Evolutionary conservation across 2,113 vertebrate genomes (phyloP).

Genomic region (Pyxicephalus adspersus): DNA sequence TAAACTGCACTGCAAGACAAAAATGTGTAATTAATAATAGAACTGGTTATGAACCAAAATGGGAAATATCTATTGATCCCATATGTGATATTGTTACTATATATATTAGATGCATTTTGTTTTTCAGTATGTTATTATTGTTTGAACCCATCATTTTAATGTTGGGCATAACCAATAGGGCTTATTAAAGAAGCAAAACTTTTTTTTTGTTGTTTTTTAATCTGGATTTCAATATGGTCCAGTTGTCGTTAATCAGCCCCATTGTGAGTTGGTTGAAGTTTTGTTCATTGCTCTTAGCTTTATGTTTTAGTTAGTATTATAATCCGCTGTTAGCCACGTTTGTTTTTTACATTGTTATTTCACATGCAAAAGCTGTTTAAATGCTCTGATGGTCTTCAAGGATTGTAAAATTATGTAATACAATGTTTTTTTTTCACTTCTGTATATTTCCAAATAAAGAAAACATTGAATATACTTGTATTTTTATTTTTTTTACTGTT

Average conservation of each 20-base stretch:
- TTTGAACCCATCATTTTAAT: not conserved
- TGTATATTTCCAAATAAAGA: constrained; percentile 30
- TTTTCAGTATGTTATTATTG: not conserved
- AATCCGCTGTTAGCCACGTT: not conserved
- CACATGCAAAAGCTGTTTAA: constrained; percentile 1
- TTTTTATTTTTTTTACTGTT: constrained; percentile 2
- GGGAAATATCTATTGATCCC: no score
- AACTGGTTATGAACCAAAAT: no score
- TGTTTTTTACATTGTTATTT: not conserved
- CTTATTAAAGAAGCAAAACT: not conserved
- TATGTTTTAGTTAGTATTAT: not conserved
- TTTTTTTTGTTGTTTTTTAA: no score
- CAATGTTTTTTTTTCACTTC: constrained; percentile 3
- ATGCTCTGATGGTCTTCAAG: constrained; percentile 1
- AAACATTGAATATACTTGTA: not conserved
- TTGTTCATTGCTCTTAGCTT: not conserved
- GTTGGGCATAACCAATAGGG: not conserved
- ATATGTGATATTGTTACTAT: not conserved
- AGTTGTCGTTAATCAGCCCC: no score
- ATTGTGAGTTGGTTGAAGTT: no score
- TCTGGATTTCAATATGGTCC: no score
- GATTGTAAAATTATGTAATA: not conserved
- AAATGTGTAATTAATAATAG: no score
- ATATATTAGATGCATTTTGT: not conserved
- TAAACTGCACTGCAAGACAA: no score